Conservation (phyloP, 2,888 invertebrate species). For the Arrhopalites spinosus region DNA sequence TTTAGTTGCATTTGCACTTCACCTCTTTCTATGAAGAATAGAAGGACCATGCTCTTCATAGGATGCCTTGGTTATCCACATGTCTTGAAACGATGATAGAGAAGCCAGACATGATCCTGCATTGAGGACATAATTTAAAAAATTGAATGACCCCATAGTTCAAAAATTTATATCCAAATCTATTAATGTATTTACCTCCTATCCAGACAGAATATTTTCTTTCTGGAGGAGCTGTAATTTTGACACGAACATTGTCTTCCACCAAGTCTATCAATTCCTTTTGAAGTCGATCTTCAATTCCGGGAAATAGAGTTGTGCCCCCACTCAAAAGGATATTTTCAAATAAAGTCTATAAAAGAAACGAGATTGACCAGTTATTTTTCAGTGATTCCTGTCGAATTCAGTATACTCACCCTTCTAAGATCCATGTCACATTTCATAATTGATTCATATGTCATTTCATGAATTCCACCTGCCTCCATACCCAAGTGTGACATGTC, state of each 20-base stretch:
- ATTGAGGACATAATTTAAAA: background rate
- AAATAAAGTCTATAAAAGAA: constrained; percentile 45
- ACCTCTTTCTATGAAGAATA: constrained; percentile 49
- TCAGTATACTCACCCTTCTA: constrained; percentile 44
- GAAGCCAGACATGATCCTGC: constrained; percentile 49
- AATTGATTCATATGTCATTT: constrained; percentile 67
- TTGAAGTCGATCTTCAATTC: constrained; percentile 51
- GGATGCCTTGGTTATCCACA: constrained; percentile 53
- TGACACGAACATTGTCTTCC: constrained; percentile 44
- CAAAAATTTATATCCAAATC: background rate
- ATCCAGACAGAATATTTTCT: constrained; percentile 56
- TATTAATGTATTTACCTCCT: constrained; percentile 41
- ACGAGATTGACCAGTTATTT: background rate
- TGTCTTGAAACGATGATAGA: constrained; percentile 54
- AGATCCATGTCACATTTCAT: constrained; percentile 55
- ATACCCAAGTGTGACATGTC: constrained; percentile 59
- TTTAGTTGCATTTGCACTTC: no score
- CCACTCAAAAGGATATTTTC: constrained; percentile 50
- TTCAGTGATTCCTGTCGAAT: background rate
- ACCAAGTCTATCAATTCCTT: constrained; percentile 51
- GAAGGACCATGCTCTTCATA: constrained; percentile 53
- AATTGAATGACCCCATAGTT: background rate
- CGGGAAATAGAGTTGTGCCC: constrained; percentile 55
- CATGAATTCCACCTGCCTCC: constrained; percentile 55
- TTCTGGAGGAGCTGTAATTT: constrained; percentile 53